phyloP scores from a whole-genome alignment of 2,113 vertebrate genomes.

The Peromyscus polionotus region DNA sequence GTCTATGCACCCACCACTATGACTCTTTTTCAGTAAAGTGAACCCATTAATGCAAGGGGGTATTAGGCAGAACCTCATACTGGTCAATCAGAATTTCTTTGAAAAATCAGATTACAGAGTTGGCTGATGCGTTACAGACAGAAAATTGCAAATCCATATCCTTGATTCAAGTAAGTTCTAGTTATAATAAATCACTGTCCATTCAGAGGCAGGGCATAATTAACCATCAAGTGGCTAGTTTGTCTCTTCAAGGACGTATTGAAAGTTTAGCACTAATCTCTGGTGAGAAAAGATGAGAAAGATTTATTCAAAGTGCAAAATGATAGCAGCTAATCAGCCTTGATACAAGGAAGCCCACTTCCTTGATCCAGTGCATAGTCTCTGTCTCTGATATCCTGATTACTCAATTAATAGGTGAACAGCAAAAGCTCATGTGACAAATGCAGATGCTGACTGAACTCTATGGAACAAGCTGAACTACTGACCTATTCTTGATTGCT shows the following conservation, averaged over 20 bases:
- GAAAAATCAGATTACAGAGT: not conserved
- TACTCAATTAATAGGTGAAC: not conserved
- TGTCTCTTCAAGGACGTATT: not conserved
- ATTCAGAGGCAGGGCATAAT: not conserved
- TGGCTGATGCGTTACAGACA: not conserved
- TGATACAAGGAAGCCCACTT: not conserved
- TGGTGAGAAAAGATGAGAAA: slow-evolving; percentile 1
- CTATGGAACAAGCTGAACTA: not conserved
- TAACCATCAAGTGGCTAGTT: slow-evolving; percentile 24
- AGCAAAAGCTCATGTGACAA: not conserved
- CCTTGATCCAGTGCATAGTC: not conserved
- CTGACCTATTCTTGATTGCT: not conserved
- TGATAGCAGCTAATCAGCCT: slow-evolving; percentile 16
- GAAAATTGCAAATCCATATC: slow-evolving; percentile 26
- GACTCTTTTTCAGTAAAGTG: not conserved
- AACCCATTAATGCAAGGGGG: not conserved
- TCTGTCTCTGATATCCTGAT: not conserved
- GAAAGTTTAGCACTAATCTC: not conserved
- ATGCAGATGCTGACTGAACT: not conserved
- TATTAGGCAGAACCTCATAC: not conserved
- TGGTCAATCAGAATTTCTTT: slow-evolving; percentile 28
- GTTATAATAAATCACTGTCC: slow-evolving; percentile 4
- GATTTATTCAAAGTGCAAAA: not conserved
- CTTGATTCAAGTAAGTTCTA: slow-evolving; percentile 18
- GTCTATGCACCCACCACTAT: not conserved